Base-by-base conservation (phyloP, 2,888 invertebrate species). In the Pseudococcus jackbeardsleyi region DNA sequence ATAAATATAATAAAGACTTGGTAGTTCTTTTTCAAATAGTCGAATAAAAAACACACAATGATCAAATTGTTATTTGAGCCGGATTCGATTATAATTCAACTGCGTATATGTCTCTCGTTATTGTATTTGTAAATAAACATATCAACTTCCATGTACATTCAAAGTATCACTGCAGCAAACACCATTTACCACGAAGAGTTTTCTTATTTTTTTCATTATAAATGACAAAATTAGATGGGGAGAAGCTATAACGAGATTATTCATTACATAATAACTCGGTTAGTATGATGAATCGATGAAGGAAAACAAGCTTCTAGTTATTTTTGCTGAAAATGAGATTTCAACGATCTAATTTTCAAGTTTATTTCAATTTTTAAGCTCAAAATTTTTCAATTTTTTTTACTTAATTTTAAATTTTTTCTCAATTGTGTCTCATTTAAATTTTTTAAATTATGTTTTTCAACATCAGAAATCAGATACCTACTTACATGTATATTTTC, bases 1-100 rank as follows among this genome's bases (percentile, higher is more conserved):
- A 59, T 72, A 72, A 22, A 17, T 72, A 68, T 68, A 68, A 68
- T 68, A 68, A 68, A 68, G 68, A 68, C 68, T 68, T 68, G 2
- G 26, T 9, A 22, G 17, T 72, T 72, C 72, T 72, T 72, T 42
- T 42, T 33, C 26, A 42, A 15, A 68, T 15, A 68, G 42, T 42
- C 12, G 19, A 68, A 33, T 33, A 33, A 33, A 15, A 72, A 72
- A 72, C 33, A 33, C 8, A 72, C 33, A 33, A 72, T 72, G 33
- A 72, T 72, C 17, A 72, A 72, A 72, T 39, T 72, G 33, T 33
- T 72, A 72, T 72, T 72, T 72, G 42, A 42, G 5, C 72, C 15
- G 33, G 33, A 72, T 72, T 33, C 72, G 72, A 72, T 72, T 33
- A 33, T 33, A 33, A 12, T 15, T 68, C 59, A 68, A 26, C 26